Conservation (phyloP, 2,113 vertebrate genomes). For the Oreocharis arfaki region DNA sequence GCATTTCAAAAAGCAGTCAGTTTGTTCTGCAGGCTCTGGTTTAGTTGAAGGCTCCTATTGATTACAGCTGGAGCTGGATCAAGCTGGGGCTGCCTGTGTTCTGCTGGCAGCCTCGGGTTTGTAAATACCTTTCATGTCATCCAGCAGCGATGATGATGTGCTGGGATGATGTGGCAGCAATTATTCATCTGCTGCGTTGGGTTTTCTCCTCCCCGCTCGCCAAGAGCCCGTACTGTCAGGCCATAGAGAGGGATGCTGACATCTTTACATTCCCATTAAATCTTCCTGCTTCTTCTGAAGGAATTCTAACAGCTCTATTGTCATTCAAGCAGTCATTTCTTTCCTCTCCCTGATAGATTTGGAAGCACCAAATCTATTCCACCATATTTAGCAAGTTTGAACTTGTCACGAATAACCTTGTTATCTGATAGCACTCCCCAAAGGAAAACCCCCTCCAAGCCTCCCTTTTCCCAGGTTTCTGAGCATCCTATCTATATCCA, state of each 20-base stretch:
- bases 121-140: conserved; percentile 27
- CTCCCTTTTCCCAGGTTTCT: background rate
- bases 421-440: background rate
- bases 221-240: background rate
- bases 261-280: background rate
- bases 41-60: conserved; percentile 23
- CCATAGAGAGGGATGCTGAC: background rate
- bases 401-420: background rate
- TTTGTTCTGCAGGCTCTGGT: background rate
- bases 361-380: background rate
- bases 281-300: background rate
- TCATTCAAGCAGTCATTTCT: background rate
- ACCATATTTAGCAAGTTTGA: background rate
- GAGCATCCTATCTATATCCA: background rate
- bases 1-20: background rate
- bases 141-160: conserved; percentile 22
- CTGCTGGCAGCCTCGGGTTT: conserved; percentile 22
- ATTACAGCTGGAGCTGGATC: conserved; percentile 42
- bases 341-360: background rate
- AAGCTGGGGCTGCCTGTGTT: conserved; percentile 6
- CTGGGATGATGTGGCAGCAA: conserved; percentile 36
- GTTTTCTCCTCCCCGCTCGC: background rate
- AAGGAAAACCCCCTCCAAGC: background rate
- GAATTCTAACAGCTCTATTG: background rate
- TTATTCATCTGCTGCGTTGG: conserved; percentile 14